Conservation (phyloP, 2,797 vertebrate genomes). For the Arctocebus calabarensis region DNA sequence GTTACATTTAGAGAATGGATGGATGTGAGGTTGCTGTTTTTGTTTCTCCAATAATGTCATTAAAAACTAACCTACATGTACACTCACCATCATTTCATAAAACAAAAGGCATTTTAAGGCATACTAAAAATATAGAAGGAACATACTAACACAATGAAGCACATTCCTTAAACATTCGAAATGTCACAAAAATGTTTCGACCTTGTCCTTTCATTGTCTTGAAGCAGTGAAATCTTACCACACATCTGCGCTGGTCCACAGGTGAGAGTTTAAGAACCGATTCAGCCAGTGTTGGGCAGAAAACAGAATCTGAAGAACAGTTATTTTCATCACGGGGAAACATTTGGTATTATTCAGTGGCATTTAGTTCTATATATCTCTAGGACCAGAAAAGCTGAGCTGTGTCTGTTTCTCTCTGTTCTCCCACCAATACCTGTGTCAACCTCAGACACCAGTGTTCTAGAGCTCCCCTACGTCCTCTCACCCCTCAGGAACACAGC, state of each 20-base stretch:
- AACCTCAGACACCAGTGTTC: not conserved
- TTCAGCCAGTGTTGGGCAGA: not conserved
- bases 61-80: not conserved
- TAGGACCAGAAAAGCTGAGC: not conserved
- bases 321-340: not conserved
- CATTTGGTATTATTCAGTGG: conserved; percentile 20
- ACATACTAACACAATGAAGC: not conserved
- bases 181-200: not conserved
- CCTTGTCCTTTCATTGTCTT: not conserved
- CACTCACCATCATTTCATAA: not conserved
- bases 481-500: not conserved
- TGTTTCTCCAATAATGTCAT: not conserved
- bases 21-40: not conserved
- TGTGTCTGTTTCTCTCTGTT: not conserved
- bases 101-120: not conserved
- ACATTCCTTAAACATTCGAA: not conserved
- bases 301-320: not conserved
- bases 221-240: not conserved
- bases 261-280: not conserved
- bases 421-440: not conserved
- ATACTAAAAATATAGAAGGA: not conserved
- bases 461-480: not conserved
- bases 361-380: too few relatives aligned
- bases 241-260: not conserved
- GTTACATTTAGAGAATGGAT: not conserved